phyloP scores from a whole-genome alignment of 53 echinoderm and acorn worm genomes.

The Echinometra lucunter region DNA sequence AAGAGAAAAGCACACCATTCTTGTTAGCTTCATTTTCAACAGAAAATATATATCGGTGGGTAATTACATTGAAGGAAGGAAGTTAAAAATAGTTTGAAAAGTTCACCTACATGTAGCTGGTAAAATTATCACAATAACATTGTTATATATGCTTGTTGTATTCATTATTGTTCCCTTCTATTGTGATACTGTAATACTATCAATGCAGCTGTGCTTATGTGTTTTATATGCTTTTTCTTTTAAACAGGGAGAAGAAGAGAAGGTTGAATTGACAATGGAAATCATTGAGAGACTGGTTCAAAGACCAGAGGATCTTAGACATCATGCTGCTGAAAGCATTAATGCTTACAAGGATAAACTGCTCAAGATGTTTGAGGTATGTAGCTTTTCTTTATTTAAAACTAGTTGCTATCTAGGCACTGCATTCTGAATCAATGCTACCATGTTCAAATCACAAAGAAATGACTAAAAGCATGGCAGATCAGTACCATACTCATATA shows the following conservation, averaged over 20 bases:
- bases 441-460: background rate
- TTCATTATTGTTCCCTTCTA: no score
- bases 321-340: conserved; percentile 84
- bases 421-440: background rate
- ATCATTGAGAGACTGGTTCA: conserved; percentile 91
- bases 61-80: no score
- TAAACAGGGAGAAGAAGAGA: conserved; percentile 84
- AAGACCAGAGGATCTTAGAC: conserved; percentile 92
- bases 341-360: conserved; percentile 87
- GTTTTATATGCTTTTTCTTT: background rate
- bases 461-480: background rate
- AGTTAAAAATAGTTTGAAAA: no score
- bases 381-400: background rate
- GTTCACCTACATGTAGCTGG: no score
- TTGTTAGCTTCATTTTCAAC: no score
- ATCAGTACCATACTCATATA: no score
- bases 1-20: no score
- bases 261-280: conserved; percentile 82
- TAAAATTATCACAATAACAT: background rate
- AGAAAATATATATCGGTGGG: no score
- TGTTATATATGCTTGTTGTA: no score
- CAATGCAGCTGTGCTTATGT: no score
- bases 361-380: conserved; percentile 96
- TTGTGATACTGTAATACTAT: no score
- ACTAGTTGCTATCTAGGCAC: background rate